A percentile compares a stretch with the other conserved stretches of the same genome.
phyloP scores from a whole-genome alignment of 2,797 vertebrate genomes.

The Clarias pachynema region DNA sequence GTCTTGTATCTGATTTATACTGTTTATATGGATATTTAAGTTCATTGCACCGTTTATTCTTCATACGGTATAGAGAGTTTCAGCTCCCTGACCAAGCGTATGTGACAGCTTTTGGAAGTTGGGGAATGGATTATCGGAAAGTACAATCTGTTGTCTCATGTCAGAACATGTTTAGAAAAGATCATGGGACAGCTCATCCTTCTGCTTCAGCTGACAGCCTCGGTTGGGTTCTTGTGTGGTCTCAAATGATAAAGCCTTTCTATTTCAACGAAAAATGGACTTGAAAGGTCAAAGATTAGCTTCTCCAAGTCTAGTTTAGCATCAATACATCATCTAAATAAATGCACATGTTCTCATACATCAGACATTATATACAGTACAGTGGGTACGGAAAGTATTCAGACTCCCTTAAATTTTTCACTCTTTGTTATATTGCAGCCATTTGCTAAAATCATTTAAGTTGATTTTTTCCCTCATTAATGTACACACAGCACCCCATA shows the following conservation, averaged over 20 bases:
- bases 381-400: too few relatives aligned
- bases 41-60: neutral
- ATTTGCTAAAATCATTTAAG: too few relatives aligned
- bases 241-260: neutral
- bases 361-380: neutral
- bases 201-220: conserved; percentile 13
- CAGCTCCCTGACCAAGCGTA: neutral
- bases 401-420: too few relatives aligned
- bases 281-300: neutral
- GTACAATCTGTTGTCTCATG: neutral
- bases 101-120: conserved; percentile 6
- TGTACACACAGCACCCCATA: too few relatives aligned
- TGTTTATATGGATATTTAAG: neutral
- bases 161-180: conserved; percentile 23
- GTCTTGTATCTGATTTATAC: neutral
- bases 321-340: neutral
- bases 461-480: too few relatives aligned
- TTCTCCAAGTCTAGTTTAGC: neutral
- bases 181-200: conserved; percentile 23
- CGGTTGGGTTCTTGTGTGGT: neutral
- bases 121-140: neutral
- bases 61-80: conserved; percentile 1
- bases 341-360: neutral
- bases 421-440: too few relatives aligned
- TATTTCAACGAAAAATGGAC: neutral